These are phyloP conservation scores for Mesembrinibis cayennensis DNA, from an alignment of 2,113 vertebrate species.

Conservation along the genomic window DNA sequence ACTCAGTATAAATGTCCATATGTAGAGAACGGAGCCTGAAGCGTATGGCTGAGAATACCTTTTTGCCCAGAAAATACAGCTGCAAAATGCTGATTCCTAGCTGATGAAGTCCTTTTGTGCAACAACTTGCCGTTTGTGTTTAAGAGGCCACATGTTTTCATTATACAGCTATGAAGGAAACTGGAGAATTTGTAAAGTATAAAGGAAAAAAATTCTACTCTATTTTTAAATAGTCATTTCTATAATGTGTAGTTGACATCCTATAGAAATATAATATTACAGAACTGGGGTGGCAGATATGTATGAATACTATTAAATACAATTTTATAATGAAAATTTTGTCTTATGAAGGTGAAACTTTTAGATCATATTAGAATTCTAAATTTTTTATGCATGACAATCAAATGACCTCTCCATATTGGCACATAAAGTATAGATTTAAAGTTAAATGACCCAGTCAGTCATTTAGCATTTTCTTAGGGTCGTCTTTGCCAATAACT, in stretches of 20 bases:
- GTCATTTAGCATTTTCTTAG: conserved; percentile 77
- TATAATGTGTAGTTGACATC: neutral
- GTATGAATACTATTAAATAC: conserved; percentile 60
- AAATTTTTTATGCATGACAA: conserved; percentile 77
- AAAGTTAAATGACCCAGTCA: conserved; percentile 80
- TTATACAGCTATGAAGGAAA: neutral
- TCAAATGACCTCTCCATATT: conserved; percentile 76
- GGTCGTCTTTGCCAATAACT: conserved; percentile 67
- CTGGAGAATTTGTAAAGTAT: neutral
- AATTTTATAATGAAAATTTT: conserved; percentile 79
- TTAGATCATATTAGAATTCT: conserved; percentile 76
- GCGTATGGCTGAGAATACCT: neutral
- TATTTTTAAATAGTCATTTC: neutral
- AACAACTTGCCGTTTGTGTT: neutral
- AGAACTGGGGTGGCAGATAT: conserved; percentile 38
- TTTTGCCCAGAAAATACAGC: neutral
- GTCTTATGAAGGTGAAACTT: conserved; percentile 82
- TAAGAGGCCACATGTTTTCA: neutral
- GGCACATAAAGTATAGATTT: conserved; percentile 78
- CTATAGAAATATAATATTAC: neutral
- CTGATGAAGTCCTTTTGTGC: neutral
- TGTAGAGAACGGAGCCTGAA: neutral
- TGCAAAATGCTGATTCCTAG: neutral
- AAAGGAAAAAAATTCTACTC: neutral
- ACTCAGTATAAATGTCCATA: neutral